phyloP scores from a whole-genome alignment of 2,797 vertebrate genomes.

The Setipinna tenuifilis region DNA sequence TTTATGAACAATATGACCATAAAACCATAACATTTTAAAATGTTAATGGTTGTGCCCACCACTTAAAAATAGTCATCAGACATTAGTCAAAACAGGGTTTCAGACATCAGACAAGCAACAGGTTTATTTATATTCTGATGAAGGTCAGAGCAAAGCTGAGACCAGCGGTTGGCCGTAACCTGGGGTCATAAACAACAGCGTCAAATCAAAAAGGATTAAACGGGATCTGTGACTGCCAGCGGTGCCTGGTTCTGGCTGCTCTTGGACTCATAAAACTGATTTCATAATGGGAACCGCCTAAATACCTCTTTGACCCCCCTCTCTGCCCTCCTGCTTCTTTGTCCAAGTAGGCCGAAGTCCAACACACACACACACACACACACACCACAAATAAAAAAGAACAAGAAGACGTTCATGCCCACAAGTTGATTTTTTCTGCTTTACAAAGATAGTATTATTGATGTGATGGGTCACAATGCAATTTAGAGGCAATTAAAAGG shows the following conservation, averaged over 20 bases:
- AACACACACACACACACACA: not conserved
- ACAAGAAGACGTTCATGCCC: conserved; percentile 36
- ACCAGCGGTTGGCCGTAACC: conserved; percentile 56
- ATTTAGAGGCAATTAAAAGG: conserved; percentile 94
- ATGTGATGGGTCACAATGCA: conserved; percentile 84
- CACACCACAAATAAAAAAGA: not conserved
- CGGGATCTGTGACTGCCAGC: conserved; percentile 64
- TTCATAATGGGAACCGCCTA: conserved; percentile 39
- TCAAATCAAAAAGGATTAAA: conserved; percentile 69
- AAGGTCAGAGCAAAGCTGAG: conserved; percentile 61
- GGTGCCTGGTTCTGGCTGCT: conserved; percentile 57
- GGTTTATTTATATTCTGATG: conserved; percentile 39
- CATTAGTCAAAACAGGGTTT: conserved; percentile 5
- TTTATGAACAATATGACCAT: not conserved
- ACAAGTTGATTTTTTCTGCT: conserved; percentile 60
- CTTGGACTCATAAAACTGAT: conserved; percentile 49
- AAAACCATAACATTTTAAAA: not conserved
- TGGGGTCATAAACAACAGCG: conserved; percentile 53
- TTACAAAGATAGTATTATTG: conserved; percentile 79
- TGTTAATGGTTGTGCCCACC: not conserved
- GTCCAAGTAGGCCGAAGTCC: not conserved
- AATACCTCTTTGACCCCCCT: conserved; percentile 58
- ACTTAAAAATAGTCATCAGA: not conserved
- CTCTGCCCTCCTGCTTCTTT: not conserved
- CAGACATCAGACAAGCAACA: conserved; percentile 43